Evolutionary conservation across 1,140 invertebrate genomes (phyloP).

Genomic region (Pseudomyrmex flavicornis): DNA sequence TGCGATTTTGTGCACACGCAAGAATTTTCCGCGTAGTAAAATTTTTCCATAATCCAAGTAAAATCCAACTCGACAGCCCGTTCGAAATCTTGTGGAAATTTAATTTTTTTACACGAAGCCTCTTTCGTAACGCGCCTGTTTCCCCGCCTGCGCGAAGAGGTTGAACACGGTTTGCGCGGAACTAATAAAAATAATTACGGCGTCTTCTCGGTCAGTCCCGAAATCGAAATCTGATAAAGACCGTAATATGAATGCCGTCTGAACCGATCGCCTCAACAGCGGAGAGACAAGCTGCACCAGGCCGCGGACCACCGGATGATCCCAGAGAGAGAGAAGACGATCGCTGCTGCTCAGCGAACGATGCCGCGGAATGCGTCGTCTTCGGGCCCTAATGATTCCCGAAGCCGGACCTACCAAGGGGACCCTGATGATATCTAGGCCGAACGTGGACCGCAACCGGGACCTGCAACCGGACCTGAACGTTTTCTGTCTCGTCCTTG

Average conservation of each 20-base stretch:
- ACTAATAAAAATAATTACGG: constrained; percentile 77
- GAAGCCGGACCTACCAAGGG: constrained; percentile 67
- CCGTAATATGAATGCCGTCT: constrained; percentile 74
- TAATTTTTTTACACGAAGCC: not conserved
- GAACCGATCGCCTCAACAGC: constrained; percentile 47
- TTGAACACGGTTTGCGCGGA: constrained; percentile 45
- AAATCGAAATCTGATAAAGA: constrained; percentile 76
- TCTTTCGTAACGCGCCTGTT: constrained; percentile 28
- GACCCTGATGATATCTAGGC: constrained; percentile 72
- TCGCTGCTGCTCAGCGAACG: not conserved
- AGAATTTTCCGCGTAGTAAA: too few species aligned
- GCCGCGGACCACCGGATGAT: constrained; percentile 67
- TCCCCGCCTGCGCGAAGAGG: constrained; percentile 3
- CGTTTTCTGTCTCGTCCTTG: constrained; percentile 17
- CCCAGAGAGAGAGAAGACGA: constrained; percentile 40
- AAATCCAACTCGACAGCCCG: too few species aligned
- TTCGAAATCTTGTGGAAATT: too few species aligned
- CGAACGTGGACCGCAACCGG: constrained; percentile 56
- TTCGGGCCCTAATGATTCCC: constrained; percentile 71
- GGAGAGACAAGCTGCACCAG: constrained; percentile 56
- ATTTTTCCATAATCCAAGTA: too few species aligned
- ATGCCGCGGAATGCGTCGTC: constrained; percentile 70
- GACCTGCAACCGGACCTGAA: constrained; percentile 8
- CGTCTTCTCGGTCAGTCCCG: constrained; percentile 62
- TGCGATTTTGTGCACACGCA: too few species aligned